Percentiles rank a stretch among this genome's conserved stretches.
phyloP scores from a whole-genome alignment of 2,888 invertebrate genomes.

The Caenorhabditis sp. region DNA sequence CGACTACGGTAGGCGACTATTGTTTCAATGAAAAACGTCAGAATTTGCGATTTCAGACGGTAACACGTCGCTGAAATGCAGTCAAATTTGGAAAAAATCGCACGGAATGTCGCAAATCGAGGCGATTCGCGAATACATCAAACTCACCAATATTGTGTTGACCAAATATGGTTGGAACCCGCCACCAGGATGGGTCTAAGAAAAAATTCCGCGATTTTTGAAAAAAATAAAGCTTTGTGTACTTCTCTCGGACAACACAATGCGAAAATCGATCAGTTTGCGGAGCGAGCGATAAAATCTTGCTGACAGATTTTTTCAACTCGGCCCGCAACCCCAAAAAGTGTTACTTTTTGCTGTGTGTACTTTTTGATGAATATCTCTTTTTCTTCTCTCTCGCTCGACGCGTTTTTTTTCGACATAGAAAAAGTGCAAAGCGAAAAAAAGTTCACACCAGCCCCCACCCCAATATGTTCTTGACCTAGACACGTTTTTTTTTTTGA shows the following conservation, averaged over 20 bases:
- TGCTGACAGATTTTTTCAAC: conserved; percentile 5
- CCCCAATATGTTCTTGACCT: no score
- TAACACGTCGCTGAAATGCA: conserved; percentile 44
- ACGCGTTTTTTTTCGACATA: no score
- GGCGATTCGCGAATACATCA: conserved; percentile 57
- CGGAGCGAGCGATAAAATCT: neutral
- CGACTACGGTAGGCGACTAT: conserved; percentile 50
- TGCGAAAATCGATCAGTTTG: no score
- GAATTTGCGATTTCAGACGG: conserved; percentile 40
- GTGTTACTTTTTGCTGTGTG: neutral
- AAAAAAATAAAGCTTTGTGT: neutral
- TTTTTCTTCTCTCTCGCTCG: no score
- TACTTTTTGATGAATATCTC: neutral
- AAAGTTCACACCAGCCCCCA: no score
- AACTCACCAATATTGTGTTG: conserved; percentile 51
- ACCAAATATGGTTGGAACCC: conserved; percentile 66
- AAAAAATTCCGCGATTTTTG: neutral
- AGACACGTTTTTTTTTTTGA: no score
- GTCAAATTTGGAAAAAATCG: conserved; percentile 47
- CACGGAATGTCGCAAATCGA: conserved; percentile 48
- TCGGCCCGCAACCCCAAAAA: no score
- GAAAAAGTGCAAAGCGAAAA: no score
- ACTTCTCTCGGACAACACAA: no score
- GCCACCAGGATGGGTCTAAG: conserved; percentile 54
- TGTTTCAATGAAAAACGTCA: neutral